A percentile compares a stretch with the other conserved stretches of the same genome.
Evolutionary conservation across 2,113 vertebrate species (phyloP).

Genomic region (Morone chrysops): DNA sequence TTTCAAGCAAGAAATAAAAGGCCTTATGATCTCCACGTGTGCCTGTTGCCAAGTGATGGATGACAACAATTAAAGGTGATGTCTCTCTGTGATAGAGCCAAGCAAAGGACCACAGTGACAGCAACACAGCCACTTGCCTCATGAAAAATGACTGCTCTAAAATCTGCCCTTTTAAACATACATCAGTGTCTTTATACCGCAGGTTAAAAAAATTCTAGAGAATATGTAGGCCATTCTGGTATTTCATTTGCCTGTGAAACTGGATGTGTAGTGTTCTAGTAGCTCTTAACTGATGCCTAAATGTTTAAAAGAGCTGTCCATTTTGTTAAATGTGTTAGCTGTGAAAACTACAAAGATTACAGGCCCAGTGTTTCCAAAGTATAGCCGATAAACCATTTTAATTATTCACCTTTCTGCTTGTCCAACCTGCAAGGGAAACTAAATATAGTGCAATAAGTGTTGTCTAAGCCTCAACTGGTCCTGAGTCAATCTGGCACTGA

Average conservation of each 20-base stretch:
- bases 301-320: conserved; percentile 26
- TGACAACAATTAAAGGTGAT: conserved; percentile 81
- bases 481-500: conserved; percentile 49
- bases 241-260: neutral
- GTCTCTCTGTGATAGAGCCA: conserved; percentile 67
- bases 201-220: conserved; percentile 3
- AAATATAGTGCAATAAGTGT: conserved; percentile 53
- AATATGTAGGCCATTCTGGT: conserved; percentile 6
- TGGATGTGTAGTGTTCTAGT: neutral
- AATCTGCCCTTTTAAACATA: conserved; percentile 65
- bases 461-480: conserved; percentile 53
- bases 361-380: conserved; percentile 7
- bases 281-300: conserved; percentile 6
- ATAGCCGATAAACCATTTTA: conserved; percentile 14
- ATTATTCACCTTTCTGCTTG: conserved; percentile 44
- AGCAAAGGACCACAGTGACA: conserved; percentile 65
- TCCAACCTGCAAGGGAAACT: conserved; percentile 37
- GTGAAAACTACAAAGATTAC: neutral
- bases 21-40: conserved; percentile 61
- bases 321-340: conserved; percentile 23
- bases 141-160: conserved; percentile 72
- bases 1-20: conserved; percentile 60
- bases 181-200: conserved; percentile 49
- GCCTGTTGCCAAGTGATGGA: conserved; percentile 71
- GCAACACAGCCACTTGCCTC: conserved; percentile 57